Evolutionary conservation across 92 coral and sea anemone genomes (phyloP).

Genomic region (Porites lobata): DNA sequence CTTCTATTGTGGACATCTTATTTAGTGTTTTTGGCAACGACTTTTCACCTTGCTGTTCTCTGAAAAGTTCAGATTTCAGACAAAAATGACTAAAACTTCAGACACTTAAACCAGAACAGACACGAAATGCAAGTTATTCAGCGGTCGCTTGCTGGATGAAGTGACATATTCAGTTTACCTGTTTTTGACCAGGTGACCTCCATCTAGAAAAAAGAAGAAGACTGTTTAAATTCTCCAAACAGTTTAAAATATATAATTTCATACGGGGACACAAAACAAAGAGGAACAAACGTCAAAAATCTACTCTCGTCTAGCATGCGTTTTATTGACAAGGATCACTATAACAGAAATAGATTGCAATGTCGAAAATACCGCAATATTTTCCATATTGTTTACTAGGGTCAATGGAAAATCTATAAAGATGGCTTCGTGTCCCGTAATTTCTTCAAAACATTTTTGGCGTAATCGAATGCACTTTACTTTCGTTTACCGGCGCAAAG

Average conservation of each 20-base stretch:
- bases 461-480: too few relatives aligned
- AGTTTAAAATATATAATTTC: not conserved
- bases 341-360: too few relatives aligned
- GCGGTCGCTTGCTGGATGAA: not conserved
- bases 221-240: not conserved
- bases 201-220: not conserved
- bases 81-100: not conserved
- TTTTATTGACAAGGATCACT: too few relatives aligned
- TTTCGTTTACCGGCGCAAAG: too few relatives aligned
- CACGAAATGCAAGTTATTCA: not conserved
- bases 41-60: slow-evolving; percentile 27
- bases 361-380: too few relatives aligned
- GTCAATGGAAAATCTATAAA: too few relatives aligned
- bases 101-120: not conserved
- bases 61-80: not conserved
- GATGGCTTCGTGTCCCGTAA: too few relatives aligned
- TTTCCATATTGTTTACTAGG: too few relatives aligned
- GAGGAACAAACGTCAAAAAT: too few relatives aligned
- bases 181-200: not conserved
- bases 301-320: too few relatives aligned
- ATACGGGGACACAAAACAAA: too few relatives aligned
- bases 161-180: not conserved
- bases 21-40: not conserved
- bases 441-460: too few relatives aligned
- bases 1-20: slow-evolving; percentile 2